Evolutionary conservation across 2,888 invertebrate genomes (phyloP).

Genomic region (Heterodera filipjevi): DNA sequence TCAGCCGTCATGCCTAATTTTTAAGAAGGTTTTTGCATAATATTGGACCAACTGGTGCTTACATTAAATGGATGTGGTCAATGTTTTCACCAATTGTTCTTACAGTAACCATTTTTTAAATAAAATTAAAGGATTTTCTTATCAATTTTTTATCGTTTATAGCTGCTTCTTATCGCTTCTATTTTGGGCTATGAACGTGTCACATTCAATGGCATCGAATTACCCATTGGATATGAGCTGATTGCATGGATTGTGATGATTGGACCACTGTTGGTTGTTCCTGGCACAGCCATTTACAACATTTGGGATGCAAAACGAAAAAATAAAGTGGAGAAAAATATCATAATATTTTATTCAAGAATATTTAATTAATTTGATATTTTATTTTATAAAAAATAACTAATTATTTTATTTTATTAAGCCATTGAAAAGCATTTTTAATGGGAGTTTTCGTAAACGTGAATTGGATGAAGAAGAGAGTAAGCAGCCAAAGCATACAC

Average conservation of each 20-base stretch:
- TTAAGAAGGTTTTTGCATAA: slow-evolving; percentile 28
- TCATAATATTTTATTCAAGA: too few relatives aligned
- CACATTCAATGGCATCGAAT: slow-evolving; percentile 40
- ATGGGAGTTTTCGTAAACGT: slow-evolving; percentile 44
- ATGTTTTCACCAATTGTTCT: slow-evolving; percentile 55
- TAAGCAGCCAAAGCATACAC: slow-evolving; percentile 42
- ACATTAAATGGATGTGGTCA: slow-evolving; percentile 60
- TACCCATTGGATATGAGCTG: slow-evolving; percentile 53
- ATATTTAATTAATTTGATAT: slow-evolving; percentile 11
- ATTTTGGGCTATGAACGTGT: slow-evolving; percentile 48
- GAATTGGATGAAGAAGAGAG: slow-evolving; percentile 37
- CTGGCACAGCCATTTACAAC: slow-evolving; percentile 50
- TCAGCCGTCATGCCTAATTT: not conserved
- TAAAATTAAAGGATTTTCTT: not conserved
- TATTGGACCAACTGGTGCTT: slow-evolving; percentile 58
- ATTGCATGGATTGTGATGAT: slow-evolving; percentile 56
- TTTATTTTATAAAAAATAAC: not conserved
- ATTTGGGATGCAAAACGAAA: slow-evolving; percentile 47
- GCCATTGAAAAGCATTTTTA: slow-evolving; percentile 45
- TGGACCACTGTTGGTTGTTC: slow-evolving; percentile 53
- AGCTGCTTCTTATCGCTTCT: slow-evolving; percentile 48
- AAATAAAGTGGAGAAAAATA: slow-evolving; percentile 43
- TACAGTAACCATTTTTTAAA: slow-evolving; percentile 36
- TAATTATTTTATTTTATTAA: slow-evolving; percentile 30
- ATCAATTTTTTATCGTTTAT: slow-evolving; percentile 48